Conservation (phyloP, 2,797 vertebrate species). For the Halcyon leucocephala region DNA sequence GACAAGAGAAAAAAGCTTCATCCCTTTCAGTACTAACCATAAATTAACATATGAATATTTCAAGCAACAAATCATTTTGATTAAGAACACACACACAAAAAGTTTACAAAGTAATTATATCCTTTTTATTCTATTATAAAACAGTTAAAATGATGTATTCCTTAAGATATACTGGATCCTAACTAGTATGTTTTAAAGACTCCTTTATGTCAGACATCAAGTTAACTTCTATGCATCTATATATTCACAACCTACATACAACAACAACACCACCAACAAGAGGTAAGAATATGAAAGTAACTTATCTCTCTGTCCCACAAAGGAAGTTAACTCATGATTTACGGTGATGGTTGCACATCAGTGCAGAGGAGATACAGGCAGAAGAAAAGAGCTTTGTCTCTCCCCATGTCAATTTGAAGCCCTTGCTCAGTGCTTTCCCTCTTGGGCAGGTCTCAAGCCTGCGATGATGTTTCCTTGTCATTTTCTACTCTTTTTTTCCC, state of each 20-base stretch:
- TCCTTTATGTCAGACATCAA: not conserved
- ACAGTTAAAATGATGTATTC: not conserved
- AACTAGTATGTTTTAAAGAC: not conserved
- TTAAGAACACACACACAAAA: not conserved
- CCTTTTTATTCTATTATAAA: not conserved
- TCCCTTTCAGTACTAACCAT: not conserved
- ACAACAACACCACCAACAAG: not conserved
- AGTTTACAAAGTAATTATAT: not conserved
- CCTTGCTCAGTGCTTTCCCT: not conserved
- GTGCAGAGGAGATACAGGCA: not conserved
- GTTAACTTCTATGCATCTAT: not conserved
- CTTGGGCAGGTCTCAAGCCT: too few relatives aligned
- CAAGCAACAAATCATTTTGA: constrained; percentile 27
- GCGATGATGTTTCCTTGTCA: not conserved
- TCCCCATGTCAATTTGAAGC: not conserved
- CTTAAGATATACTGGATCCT: not conserved
- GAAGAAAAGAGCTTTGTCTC: not conserved
- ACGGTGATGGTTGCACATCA: not conserved
- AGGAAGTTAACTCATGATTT: too few relatives aligned
- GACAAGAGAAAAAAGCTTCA: not conserved
- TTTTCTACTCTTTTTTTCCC: not conserved
- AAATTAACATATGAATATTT: constrained; percentile 28
- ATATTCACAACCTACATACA: not conserved
- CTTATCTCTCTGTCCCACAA: not conserved
- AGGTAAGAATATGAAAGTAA: not conserved